Evolutionary conservation across 37 sponge, comb jelly and placozoan genomes (phyloP).

Genomic region (Dysidea cf. avara): DNA sequence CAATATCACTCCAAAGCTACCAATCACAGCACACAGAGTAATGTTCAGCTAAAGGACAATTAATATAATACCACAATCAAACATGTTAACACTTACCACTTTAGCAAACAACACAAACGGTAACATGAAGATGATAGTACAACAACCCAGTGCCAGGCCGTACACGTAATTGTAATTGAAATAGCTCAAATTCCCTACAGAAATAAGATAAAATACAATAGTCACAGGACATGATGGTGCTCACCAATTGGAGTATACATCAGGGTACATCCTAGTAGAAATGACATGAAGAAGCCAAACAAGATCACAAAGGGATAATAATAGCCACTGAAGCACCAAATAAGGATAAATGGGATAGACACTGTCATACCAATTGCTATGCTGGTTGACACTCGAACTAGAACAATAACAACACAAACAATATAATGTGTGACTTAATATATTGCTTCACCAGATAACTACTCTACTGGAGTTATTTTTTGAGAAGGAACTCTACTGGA

Average conservation of each 20-base stretch:
- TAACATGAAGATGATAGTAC: slow-evolving; percentile 31
- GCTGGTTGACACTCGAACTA: no score
- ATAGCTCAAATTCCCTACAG: no score
- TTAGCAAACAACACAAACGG: slow-evolving; percentile 36
- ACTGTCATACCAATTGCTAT: slow-evolving; percentile 13
- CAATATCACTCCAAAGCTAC: no score
- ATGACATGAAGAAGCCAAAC: slow-evolving; percentile 21
- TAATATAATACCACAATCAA: no score
- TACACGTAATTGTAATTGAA: slow-evolving; percentile 41
- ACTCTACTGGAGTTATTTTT: no score
- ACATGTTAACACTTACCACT: slow-evolving; percentile 32
- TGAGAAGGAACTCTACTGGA: no score
- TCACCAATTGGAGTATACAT: slow-evolving; percentile 57
- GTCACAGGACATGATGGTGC: background rate
- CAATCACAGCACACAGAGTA: no score
- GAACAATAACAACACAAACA: no score
- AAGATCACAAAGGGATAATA: slow-evolving; percentile 7
- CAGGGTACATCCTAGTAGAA: slow-evolving; percentile 19
- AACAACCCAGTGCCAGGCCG: slow-evolving; percentile 14
- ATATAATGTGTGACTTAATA: no score
- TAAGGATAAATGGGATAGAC: slow-evolving; percentile 8
- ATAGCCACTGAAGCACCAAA: slow-evolving; percentile 51
- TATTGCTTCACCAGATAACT: no score
- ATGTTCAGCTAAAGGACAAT: no score
- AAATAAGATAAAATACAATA: slow-evolving; percentile 7